Evolutionary conservation across 2,797 vertebrate species (phyloP).

Genomic region (Pithecia hirsuta): DNA sequence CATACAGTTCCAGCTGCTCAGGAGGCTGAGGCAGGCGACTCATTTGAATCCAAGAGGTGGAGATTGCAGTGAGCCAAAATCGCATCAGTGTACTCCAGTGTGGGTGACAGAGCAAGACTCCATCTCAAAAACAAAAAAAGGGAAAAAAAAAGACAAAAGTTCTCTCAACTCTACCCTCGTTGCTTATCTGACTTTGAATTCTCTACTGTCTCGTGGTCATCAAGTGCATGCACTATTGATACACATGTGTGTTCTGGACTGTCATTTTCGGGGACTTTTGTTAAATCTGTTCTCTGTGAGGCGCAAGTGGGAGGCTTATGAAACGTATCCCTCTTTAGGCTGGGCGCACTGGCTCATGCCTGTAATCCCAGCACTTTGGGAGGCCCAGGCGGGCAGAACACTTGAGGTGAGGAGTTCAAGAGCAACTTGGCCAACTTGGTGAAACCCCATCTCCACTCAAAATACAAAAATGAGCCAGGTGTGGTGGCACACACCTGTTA

Average conservation of each 20-base stretch:
- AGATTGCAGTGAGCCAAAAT: too few relatives aligned
- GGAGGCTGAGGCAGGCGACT: too few relatives aligned
- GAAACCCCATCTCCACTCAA: background rate
- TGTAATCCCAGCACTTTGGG: background rate
- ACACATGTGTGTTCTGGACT: background rate
- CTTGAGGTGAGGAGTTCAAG: background rate
- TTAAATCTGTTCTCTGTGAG: background rate
- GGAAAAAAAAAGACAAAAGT: background rate
- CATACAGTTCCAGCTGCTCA: too few relatives aligned
- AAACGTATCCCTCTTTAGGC: background rate
- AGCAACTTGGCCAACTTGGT: background rate
- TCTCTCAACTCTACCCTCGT: background rate
- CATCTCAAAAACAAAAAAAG: too few relatives aligned
- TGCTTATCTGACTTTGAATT: background rate
- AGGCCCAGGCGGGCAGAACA: background rate
- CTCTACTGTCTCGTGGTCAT: background rate
- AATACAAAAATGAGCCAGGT: background rate
- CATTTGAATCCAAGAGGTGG: too few relatives aligned
- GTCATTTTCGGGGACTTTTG: background rate
- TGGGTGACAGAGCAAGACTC: too few relatives aligned
- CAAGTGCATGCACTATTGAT: background rate
- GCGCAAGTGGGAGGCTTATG: background rate
- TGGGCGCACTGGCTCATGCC: background rate
- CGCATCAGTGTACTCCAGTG: too few relatives aligned
- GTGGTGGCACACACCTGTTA: accelerated